Evolutionary conservation across 1,140 invertebrate genomes (phyloP).

Genomic region (Aphelinus atriplicis): DNA sequence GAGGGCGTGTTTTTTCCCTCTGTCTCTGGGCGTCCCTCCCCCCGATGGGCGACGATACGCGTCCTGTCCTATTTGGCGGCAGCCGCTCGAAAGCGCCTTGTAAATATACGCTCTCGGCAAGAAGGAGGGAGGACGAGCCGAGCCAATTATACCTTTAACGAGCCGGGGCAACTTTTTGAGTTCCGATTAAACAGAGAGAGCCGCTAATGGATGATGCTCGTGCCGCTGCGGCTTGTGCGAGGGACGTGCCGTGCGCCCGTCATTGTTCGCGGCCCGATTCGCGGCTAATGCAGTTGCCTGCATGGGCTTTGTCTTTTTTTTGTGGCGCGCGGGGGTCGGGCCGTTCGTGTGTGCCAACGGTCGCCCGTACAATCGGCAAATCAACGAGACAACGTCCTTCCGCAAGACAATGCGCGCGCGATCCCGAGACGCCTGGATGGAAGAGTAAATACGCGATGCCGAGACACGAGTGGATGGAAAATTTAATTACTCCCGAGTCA

Average conservation of each 20-base stretch:
- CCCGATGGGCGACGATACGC: neutral
- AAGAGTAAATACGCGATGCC: constrained; percentile 2
- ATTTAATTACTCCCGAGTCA: constrained; percentile 12
- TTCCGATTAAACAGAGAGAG: constrained; percentile 39
- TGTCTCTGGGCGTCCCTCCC: neutral
- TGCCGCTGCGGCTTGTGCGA: neutral
- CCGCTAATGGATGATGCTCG: constrained; percentile 39
- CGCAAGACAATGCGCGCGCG: neutral
- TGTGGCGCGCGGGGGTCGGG: too few species aligned
- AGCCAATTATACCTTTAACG: constrained; percentile 40
- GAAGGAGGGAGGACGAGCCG: neutral
- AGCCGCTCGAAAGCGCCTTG: constrained; percentile 22
- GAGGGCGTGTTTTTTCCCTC: neutral
- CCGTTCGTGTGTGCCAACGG: neutral
- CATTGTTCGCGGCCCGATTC: constrained; percentile 21
- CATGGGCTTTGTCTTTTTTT: constrained; percentile 2
- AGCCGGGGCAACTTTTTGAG: constrained; percentile 36
- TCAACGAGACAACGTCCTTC: constrained; percentile 18
- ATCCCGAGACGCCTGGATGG: neutral
- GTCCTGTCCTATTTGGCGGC: constrained; percentile 6
- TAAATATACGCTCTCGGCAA: constrained; percentile 23
- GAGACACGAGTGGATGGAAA: neutral
- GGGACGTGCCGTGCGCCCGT: neutral
- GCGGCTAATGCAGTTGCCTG: constrained; percentile 19
- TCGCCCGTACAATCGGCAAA: constrained; percentile 31